A percentile compares a stretch with the other conserved stretches of the same genome.
phyloP scores from a whole-genome alignment of 2,797 vertebrate species.

The Leuciscus waleckii region DNA sequence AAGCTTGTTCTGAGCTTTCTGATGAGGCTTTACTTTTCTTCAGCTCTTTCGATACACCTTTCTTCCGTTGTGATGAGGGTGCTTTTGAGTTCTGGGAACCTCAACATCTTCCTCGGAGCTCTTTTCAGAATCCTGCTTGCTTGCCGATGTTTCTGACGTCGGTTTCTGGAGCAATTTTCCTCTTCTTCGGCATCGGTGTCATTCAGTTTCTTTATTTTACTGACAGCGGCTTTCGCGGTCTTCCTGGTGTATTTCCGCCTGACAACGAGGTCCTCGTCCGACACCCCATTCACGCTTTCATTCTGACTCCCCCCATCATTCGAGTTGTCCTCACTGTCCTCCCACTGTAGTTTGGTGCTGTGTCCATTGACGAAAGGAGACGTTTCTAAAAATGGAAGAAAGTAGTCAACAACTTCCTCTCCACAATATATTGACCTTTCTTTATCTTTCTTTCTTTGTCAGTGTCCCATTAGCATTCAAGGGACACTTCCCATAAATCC shows the following conservation, averaged over 20 bases:
- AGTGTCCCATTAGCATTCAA: neutral
- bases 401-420: neutral
- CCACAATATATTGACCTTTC: neutral
- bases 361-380: slow-evolving; percentile 75
- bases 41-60: slow-evolving; percentile 64
- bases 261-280: slow-evolving; percentile 49
- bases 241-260: slow-evolving; percentile 66
- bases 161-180: slow-evolving; percentile 52
- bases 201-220: slow-evolving; percentile 66
- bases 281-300: slow-evolving; percentile 63
- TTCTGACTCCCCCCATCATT: slow-evolving; percentile 65
- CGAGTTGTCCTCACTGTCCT: slow-evolving; percentile 66
- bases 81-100: slow-evolving; percentile 62
- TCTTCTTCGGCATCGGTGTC: slow-evolving; percentile 69
- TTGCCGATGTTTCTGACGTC: slow-evolving; percentile 60
- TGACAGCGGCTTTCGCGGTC: slow-evolving; percentile 57
- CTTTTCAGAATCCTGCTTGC: slow-evolving; percentile 25
- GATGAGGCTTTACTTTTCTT: slow-evolving; percentile 67
- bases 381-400: slow-evolving; percentile 63
- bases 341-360: slow-evolving; percentile 59
- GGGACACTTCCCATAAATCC: too few relatives aligned
- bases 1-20: slow-evolving; percentile 74
- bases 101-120: slow-evolving; percentile 75
- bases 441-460: neutral
- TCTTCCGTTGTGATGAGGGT: slow-evolving; percentile 77